Evolutionary conservation across 1,140 invertebrate species (phyloP).

Genomic region (Zaprionus nigranus): DNA sequence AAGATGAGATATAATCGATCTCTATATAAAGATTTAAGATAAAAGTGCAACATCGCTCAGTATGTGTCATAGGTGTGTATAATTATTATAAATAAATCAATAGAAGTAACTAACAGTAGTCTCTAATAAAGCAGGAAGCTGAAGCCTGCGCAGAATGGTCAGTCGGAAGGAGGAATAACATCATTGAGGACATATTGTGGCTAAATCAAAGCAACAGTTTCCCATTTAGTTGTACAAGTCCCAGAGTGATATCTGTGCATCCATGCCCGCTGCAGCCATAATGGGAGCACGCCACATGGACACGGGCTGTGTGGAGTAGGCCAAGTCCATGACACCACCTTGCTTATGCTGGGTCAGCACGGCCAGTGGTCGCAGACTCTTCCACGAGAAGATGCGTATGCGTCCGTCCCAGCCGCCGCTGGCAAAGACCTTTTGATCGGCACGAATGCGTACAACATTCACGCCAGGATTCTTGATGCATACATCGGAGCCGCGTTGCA

Average conservation of each 20-base stretch:
- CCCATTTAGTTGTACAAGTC: constrained; percentile 88
- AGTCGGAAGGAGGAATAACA: constrained; percentile 3
- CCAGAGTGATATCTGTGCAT: constrained; percentile 90
- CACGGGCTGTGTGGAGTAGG: constrained; percentile 87
- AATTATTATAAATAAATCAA: constrained; percentile 8
- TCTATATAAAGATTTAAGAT: too few species aligned
- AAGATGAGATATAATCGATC: too few species aligned
- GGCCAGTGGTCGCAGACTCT: constrained; percentile 89
- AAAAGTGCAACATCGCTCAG: background rate
- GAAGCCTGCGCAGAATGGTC: background rate
- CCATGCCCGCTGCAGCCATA: constrained; percentile 89
- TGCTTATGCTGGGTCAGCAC: constrained; percentile 89
- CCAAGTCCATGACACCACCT: constrained; percentile 88
- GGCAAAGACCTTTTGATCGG: constrained; percentile 91
- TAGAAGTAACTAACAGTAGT: constrained; percentile 4
- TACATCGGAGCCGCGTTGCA: constrained; percentile 87
- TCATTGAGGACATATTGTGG: background rate
- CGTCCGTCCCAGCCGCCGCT: constrained; percentile 91
- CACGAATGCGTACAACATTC: constrained; percentile 88
- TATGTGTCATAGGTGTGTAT: background rate
- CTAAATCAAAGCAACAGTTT: background rate
- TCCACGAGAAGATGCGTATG: constrained; percentile 91
- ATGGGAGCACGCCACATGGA: constrained; percentile 88
- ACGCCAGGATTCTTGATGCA: constrained; percentile 90
- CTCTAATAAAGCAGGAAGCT: background rate